Conservation (phyloP, 2,113 vertebrate species). For the Eulemur rufifrons region DNA sequence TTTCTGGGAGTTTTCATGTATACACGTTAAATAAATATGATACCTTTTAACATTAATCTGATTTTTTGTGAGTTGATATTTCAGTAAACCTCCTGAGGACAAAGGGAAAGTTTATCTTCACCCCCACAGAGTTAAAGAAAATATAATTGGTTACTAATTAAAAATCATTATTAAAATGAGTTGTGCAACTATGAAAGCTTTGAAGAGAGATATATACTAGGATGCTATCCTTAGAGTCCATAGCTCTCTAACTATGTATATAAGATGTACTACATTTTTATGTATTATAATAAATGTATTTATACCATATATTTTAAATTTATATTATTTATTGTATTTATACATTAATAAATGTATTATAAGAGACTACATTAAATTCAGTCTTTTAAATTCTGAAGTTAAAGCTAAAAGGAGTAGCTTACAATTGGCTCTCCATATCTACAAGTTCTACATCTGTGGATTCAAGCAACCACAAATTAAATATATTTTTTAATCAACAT, state of each 20-base stretch:
- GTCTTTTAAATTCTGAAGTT: background rate
- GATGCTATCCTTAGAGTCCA: too few relatives aligned
- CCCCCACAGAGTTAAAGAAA: background rate
- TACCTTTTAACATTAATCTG: too few relatives aligned
- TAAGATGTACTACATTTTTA: too few relatives aligned
- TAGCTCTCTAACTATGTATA: too few relatives aligned
- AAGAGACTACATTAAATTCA: background rate
- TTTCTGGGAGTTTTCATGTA: too few relatives aligned
- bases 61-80: too few relatives aligned
- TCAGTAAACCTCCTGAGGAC: too few relatives aligned
- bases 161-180: background rate
- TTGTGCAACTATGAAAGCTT: background rate
- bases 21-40: too few relatives aligned
- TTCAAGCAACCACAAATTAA: background rate
- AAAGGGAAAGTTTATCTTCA: too few relatives aligned
- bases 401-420: background rate
- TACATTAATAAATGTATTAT: background rate
- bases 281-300: too few relatives aligned
- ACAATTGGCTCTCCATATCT: background rate
- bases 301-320: too few relatives aligned
- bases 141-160: background rate
- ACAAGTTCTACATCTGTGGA: background rate
- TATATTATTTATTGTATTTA: background rate
- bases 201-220: background rate
- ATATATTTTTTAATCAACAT: background rate